Evolutionary conservation across 1,140 invertebrate species (phyloP).

Genomic region (Popillia japonica): DNA sequence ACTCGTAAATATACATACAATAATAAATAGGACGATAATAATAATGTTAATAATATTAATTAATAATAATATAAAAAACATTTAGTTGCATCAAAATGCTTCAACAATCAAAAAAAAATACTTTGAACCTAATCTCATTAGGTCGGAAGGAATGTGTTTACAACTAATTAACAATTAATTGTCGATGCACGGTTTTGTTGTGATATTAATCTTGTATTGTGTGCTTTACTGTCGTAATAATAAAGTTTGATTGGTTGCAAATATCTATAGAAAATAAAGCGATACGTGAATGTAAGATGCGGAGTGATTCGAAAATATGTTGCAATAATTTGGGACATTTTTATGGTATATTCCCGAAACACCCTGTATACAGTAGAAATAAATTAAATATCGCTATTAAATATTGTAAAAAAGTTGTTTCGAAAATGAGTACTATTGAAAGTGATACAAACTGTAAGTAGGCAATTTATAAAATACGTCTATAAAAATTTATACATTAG

Average conservation of each 20-base stretch:
- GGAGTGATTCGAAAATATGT: too few relatives aligned
- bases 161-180: slow-evolving; percentile 45
- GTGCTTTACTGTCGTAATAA: slow-evolving; percentile 32
- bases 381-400: not conserved
- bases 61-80: slow-evolving; percentile 45
- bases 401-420: not conserved
- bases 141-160: slow-evolving; percentile 52
- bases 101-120: slow-evolving; percentile 52
- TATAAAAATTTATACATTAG: too few relatives aligned
- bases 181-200: slow-evolving; percentile 22
- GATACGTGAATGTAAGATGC: too few relatives aligned
- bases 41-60: slow-evolving; percentile 26
- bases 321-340: too few relatives aligned
- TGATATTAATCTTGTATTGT: not conserved
- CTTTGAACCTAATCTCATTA: slow-evolving; percentile 51
- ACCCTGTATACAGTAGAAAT: not conserved
- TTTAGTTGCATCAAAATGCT: slow-evolving; percentile 55
- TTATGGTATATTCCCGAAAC: too few relatives aligned
- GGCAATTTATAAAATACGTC: too few relatives aligned
- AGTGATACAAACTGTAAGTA: too few relatives aligned
- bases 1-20: slow-evolving; percentile 9
- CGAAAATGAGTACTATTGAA: slow-evolving; percentile 9
- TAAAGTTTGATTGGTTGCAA: not conserved
- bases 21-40: slow-evolving; percentile 40
- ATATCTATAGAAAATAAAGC: too few relatives aligned